Evolutionary conservation across 2,113 vertebrate genomes (phyloP).

Genomic region (Naja naja): DNA sequence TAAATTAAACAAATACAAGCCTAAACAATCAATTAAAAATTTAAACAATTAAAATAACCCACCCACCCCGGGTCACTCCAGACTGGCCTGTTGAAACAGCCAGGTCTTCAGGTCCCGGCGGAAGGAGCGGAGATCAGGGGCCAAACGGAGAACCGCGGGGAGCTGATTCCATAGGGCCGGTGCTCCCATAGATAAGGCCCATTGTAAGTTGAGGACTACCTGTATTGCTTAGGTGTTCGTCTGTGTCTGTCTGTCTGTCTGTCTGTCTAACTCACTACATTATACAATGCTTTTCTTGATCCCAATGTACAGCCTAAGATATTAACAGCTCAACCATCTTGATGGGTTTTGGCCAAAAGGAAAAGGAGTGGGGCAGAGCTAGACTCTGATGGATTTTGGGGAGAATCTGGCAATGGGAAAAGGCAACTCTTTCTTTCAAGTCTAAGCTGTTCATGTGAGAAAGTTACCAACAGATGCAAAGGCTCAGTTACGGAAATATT

Average conservation of each 20-base stretch:
- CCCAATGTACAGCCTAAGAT: constrained; percentile 53
- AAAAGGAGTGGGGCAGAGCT: background rate
- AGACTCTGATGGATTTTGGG: background rate
- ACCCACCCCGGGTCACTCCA: too few species aligned
- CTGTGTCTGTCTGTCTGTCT: constrained; percentile 44
- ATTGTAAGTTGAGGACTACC: background rate
- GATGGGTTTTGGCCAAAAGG: background rate
- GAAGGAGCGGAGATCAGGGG: too few species aligned
- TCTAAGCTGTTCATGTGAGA: background rate
- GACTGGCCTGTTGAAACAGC: too few species aligned
- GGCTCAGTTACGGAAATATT: background rate
- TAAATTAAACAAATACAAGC: too few species aligned
- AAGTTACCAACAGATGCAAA: constrained; percentile 43
- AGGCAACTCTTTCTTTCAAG: background rate
- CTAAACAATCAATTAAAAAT: too few species aligned
- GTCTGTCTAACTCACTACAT: constrained; percentile 55
- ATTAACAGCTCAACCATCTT: constrained; percentile 11
- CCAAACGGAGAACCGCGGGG: too few species aligned
- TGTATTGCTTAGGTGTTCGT: constrained; percentile 46
- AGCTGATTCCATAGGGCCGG: too few species aligned
- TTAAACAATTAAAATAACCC: too few species aligned
- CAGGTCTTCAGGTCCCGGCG: too few species aligned
- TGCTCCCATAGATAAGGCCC: too few species aligned
- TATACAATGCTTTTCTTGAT: constrained; percentile 38
- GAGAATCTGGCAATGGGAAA: background rate